A percentile compares a stretch with the other conserved stretches of the same genome.
Evolutionary conservation across 2,888 invertebrate species (phyloP).

Genomic region (Chrysolina oricalcia): DNA sequence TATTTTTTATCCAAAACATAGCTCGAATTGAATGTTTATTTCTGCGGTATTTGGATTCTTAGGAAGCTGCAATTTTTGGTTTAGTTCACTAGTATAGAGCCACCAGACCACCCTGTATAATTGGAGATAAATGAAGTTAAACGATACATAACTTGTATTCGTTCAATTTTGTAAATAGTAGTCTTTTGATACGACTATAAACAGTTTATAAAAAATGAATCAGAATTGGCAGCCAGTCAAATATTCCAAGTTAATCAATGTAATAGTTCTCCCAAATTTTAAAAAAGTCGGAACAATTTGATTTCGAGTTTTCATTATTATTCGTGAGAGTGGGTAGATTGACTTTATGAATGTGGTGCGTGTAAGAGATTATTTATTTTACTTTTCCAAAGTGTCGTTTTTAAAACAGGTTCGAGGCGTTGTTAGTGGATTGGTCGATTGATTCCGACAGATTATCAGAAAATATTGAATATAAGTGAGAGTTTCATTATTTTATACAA

Average conservation of each 20-base stretch:
- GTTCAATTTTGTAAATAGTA: neutral
- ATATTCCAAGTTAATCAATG: neutral
- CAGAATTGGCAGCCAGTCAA: neutral
- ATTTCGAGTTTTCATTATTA: neutral
- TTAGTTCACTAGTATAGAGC: too few species aligned
- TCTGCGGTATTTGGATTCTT: too few species aligned
- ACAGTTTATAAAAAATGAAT: neutral
- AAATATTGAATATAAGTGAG: conserved; percentile 31
- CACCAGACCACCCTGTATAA: neutral
- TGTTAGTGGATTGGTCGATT: conserved; percentile 28
- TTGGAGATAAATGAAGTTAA: neutral
- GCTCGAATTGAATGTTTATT: too few species aligned
- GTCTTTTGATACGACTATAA: neutral
- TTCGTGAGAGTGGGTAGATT: neutral
- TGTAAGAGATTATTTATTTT: conserved; percentile 34
- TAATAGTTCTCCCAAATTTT: neutral
- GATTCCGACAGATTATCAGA: conserved; percentile 41
- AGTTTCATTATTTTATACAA: conserved; percentile 54
- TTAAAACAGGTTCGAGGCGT: conserved; percentile 24
- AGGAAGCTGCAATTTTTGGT: too few species aligned
- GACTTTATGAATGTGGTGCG: conserved; percentile 40
- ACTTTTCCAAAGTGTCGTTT: conserved; percentile 32
- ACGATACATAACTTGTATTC: neutral
- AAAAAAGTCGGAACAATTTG: neutral
- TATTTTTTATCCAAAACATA: too few species aligned